Conservation (phyloP, 1,140 invertebrate species). For the Drosophila bipectinata region DNA sequence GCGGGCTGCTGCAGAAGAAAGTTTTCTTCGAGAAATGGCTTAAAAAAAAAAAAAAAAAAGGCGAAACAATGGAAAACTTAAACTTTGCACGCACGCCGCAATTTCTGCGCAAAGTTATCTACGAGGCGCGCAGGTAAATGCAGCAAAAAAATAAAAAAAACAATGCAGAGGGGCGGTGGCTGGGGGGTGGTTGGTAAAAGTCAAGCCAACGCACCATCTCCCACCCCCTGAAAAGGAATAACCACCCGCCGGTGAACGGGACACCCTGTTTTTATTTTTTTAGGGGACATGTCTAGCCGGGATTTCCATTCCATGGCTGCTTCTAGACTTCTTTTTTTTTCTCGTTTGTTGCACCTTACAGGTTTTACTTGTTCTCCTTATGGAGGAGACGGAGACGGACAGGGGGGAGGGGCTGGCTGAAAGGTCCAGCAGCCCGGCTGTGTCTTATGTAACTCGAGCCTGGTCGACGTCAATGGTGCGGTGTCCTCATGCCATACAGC, state of each 20-base stretch:
- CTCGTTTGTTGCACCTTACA: constrained; percentile 69
- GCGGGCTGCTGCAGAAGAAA: constrained; percentile 62
- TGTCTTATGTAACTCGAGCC: constrained; percentile 75
- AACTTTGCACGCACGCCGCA: constrained; percentile 83
- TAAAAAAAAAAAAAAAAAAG: constrained; percentile 11
- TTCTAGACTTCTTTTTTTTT: constrained; percentile 40
- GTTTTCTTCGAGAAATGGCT: constrained; percentile 59
- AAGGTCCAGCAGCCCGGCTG: constrained; percentile 27
- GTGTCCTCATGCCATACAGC: constrained; percentile 18
- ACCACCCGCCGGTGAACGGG: constrained; percentile 26
- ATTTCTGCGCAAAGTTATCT: constrained; percentile 82
- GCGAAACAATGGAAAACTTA: constrained; percentile 79
- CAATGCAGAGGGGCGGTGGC: constrained; percentile 11
- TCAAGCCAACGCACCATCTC: constrained; percentile 38
- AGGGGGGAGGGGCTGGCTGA: constrained; percentile 8
- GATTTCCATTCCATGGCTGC: constrained; percentile 26
- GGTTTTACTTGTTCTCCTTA: constrained; percentile 68
- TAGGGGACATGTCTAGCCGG: constrained; percentile 30
- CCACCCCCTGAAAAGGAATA: background rate
- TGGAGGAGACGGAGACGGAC: background rate
- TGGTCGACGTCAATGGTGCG: constrained; percentile 56
- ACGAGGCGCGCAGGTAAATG: constrained; percentile 79
- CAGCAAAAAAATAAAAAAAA: constrained; percentile 44
- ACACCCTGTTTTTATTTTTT: constrained; percentile 26
- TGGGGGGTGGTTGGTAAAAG: constrained; percentile 16